Percentiles rank a stretch among this genome's conserved stretches.
Conservation (phyloP, 1,140 invertebrate species). For the Apolygus lucorum region DNA sequence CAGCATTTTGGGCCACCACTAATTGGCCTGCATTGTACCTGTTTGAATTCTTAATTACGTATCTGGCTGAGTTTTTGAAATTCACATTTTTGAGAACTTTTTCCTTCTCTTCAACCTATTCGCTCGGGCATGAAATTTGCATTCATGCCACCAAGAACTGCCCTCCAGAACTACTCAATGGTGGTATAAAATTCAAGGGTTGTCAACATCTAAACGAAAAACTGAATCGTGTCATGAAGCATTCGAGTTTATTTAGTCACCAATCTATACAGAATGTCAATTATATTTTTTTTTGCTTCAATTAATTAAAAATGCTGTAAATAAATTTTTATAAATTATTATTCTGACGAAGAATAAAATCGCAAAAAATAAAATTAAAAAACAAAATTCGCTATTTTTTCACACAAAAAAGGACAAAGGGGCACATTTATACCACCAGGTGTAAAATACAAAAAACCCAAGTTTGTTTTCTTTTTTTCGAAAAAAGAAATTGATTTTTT, state of each 20-base stretch:
- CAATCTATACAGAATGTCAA: conserved; percentile 28
- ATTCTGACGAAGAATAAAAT: conserved; percentile 22
- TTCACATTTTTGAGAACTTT: no score
- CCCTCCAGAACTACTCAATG: no score
- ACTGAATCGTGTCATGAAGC: conserved; percentile 26
- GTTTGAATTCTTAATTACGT: no score
- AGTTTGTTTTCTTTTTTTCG: conserved; percentile 10
- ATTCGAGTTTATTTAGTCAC: conserved; percentile 26
- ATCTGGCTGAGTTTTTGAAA: no score
- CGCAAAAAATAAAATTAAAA: conserved; percentile 21
- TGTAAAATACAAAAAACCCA: no score
- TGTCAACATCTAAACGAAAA: not conserved
- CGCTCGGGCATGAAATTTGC: no score
- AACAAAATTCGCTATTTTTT: conserved; percentile 8
- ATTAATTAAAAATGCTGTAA: conserved; percentile 21
- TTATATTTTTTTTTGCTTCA: conserved; percentile 22
- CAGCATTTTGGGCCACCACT: no score
- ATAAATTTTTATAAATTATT: conserved; percentile 17
- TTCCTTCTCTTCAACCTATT: no score
- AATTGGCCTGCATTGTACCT: no score
- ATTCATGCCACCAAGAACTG: no score
- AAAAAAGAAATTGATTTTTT: conserved; percentile 8
- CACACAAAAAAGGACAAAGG: no score
- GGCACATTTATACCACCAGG: no score
- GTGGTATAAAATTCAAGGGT: not conserved